Base-by-base conservation (phyloP, 2,113 vertebrate species). In the Ia io region DNA sequence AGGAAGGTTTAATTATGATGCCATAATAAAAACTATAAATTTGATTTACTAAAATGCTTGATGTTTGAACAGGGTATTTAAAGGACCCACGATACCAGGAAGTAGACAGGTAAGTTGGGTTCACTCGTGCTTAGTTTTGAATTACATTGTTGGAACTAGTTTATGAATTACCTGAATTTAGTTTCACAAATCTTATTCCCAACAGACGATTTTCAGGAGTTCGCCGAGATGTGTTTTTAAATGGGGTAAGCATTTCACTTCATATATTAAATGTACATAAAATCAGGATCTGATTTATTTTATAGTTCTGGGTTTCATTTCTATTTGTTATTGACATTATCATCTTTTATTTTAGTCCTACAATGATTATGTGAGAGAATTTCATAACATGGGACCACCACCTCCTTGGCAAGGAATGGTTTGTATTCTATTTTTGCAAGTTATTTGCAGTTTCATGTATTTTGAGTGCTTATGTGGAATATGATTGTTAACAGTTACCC, bases 321-420 rank as follows among this genome's bases (percentile, higher is more conserved):
- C 44, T 84, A 88, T 82, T 92, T 87, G 84, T 84, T 96, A 86
- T 97, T 98, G 93, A 98, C 63, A 77, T 95, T 95, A 16, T 97
- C 97, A 88, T 98, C 97, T 97, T 97, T 98, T 86, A 92, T 98
- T 98, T 97, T 98, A 99, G 99, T 99, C 99, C 84, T 99, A 99
- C 97, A 99, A 99, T 93, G 99, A 99, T 98, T 99, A 99, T 98
- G 99, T 99, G 99, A 99, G 99, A 96, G 99, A 99, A 96, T 99
- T 99, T 97, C 99, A 99, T 98, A 99, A 98, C 97, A 99, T 99
- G 94, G 99, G 99, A 65, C 99, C 99, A 95, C 99, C 99, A 1
- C 98, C 99, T 88, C 99, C 99, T 2, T 99, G 99, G 99, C 99
- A 99, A 98, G 99, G 99, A 98, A 99, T 99, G 99, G 99, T 99